Evolutionary conservation across 2,797 vertebrate species (phyloP).

Genomic region (Syndactyla subalaris): DNA sequence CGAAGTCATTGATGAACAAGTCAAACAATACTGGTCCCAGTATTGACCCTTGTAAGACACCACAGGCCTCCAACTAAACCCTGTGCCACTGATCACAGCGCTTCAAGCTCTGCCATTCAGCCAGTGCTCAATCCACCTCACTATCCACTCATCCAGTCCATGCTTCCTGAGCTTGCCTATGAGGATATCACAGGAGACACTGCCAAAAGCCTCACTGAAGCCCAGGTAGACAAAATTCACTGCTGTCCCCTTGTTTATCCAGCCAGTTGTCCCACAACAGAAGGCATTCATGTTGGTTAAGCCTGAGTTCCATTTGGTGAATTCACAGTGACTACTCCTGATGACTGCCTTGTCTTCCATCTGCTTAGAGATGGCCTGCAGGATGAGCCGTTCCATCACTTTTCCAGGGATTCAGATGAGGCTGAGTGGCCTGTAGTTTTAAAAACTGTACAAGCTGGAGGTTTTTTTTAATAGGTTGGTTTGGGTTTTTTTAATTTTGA

Average conservation of each 20-base stretch:
- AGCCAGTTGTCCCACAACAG: background rate
- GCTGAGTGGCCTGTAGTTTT: background rate
- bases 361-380: background rate
- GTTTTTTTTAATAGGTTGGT: background rate
- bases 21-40: background rate
- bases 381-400: background rate
- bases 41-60: background rate
- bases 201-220: background rate
- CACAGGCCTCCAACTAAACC: background rate
- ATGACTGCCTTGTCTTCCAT: background rate
- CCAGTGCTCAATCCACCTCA: background rate
- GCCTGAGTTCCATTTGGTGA: background rate
- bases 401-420: background rate
- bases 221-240: background rate
- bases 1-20: fast-evolving
- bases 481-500: background rate
- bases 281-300: background rate
- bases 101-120: background rate
- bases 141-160: background rate
- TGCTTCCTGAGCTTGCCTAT: background rate
- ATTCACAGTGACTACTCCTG: background rate
- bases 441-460: background rate
- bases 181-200: background rate
- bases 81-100: background rate
- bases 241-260: background rate